Evolutionary conservation across 30 jellyfish, hydroid and myxozoan genomes (phyloP).

Genomic region (Aurelia aurita complex sp. Pacific): DNA sequence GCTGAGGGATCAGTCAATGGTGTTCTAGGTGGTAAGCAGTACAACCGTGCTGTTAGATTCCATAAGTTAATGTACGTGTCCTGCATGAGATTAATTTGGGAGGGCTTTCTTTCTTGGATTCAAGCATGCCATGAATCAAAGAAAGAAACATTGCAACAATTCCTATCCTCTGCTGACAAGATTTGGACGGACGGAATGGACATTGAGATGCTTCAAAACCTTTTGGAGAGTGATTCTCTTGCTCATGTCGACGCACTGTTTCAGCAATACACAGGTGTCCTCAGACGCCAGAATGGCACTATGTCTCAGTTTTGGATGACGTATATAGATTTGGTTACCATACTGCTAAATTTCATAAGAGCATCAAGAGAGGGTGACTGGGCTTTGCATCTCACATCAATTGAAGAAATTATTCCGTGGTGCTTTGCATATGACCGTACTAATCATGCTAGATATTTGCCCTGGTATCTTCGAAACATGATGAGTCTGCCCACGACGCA

Average conservation of each 20-base stretch:
- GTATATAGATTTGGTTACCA: constrained; percentile 31
- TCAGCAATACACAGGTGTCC: too few relatives aligned
- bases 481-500: constrained; percentile 15
- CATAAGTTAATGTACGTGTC: constrained; percentile 14
- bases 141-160: too few relatives aligned
- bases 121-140: constrained; percentile 1
- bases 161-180: too few relatives aligned
- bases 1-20: constrained; percentile 37
- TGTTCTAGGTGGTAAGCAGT: constrained; percentile 26
- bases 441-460: constrained; percentile 19
- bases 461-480: constrained; percentile 26
- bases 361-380: constrained; percentile 54
- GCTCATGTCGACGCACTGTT: too few relatives aligned
- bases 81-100: constrained; percentile 21
- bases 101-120: constrained; percentile 15
- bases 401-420: constrained; percentile 28
- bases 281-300: not conserved
- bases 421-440: constrained; percentile 48
- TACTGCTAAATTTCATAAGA: constrained; percentile 18
- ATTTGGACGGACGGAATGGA: too few relatives aligned
- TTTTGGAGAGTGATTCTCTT: too few relatives aligned
- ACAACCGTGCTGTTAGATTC: constrained; percentile 9
- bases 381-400: constrained; percentile 22
- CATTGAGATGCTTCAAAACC: too few relatives aligned
- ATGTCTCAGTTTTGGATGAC: constrained; percentile 41